Evolutionary conservation across 2,797 vertebrate genomes (phyloP).

Genomic region (Xenops minutus): DNA sequence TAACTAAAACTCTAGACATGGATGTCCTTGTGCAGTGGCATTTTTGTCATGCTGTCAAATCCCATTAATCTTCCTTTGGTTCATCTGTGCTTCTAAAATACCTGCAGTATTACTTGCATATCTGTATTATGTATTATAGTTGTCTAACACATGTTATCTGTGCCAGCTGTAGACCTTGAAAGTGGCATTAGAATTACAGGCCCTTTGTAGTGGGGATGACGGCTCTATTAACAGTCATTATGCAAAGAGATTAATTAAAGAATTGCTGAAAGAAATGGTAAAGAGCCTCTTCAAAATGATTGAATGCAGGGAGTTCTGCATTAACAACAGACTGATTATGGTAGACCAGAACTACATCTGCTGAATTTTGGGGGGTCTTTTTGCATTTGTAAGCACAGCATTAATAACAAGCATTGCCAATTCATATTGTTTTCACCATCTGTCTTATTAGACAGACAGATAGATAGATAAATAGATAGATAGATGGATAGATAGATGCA

Average conservation of each 20-base stretch:
- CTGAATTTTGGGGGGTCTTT: not conserved
- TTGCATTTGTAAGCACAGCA: not conserved
- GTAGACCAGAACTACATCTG: not conserved
- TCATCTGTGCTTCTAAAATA: not conserved
- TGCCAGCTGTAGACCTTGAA: not conserved
- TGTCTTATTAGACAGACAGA: not conserved
- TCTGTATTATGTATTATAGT: not conserved
- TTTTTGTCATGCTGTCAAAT: not conserved
- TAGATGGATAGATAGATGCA: not conserved
- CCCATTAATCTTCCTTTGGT: not conserved
- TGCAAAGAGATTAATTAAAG: not conserved
- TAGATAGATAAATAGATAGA: not conserved
- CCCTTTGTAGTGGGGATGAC: not conserved
- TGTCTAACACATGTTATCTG: not conserved
- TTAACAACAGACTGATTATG: not conserved
- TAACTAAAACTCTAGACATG: not conserved
- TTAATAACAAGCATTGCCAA: not conserved
- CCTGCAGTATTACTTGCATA: not conserved
- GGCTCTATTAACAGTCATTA: not conserved
- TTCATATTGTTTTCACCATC: not conserved
- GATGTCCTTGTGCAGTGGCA: not conserved
- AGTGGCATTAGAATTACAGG: not conserved
- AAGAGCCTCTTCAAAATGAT: not conserved
- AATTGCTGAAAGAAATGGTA: not conserved
- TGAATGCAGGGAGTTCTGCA: not conserved